Base-by-base conservation (phyloP, 2,797 vertebrate genomes). In the Syngnathus rostellatus region DNA sequence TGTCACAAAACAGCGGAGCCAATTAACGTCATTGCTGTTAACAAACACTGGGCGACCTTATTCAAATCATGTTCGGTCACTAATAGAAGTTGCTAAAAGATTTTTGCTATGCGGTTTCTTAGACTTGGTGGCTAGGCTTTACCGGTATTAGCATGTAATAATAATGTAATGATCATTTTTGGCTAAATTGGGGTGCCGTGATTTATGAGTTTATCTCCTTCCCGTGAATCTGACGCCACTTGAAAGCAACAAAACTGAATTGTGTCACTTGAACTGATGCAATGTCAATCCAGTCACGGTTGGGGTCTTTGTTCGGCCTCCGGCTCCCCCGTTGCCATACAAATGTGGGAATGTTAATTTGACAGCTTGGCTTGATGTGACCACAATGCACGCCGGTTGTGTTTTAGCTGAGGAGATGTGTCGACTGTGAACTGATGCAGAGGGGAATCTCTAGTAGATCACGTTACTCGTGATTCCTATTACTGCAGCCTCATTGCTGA, bases 381-480 rank as follows among this genome's bases (percentile, higher is more conserved):
- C 25, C 25, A 37, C 25, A 57, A 31, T 54, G 11, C 55, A 57
- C 31, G 16, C 14, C 17, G 55, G 8, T 51, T 51, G 2, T 3
- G 8, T 51, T 57, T 61, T 8, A 12, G 39, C 59, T 16, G 21
- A 16, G 40, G 41, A 7, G 37, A 25, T 16, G 41, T 39, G 10
- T 41, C 5, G 37, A 41, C 58, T 60, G 12, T 37, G 31, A 31
- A 57, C 25, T 57, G 55, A 57, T 41, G 66, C 64, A 70, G 53
- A 50, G 46, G 46, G 68, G 65, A 69, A 70, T 72, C 60, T 72
- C 64, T 72, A 64, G 60, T 73, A 64, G 60, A 63, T 75, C 69
- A 64, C 67, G 65, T 54, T 65, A 78, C 85, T 87, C 69, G 74
- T 91, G 89, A 86, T 84, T 82, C 79, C 68, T 80, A 88, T 89